Percentiles rank a stretch among this genome's conserved stretches.
Evolutionary conservation across 2,113 vertebrate species (phyloP).

Genomic region (Chloropsis cyanopogon): DNA sequence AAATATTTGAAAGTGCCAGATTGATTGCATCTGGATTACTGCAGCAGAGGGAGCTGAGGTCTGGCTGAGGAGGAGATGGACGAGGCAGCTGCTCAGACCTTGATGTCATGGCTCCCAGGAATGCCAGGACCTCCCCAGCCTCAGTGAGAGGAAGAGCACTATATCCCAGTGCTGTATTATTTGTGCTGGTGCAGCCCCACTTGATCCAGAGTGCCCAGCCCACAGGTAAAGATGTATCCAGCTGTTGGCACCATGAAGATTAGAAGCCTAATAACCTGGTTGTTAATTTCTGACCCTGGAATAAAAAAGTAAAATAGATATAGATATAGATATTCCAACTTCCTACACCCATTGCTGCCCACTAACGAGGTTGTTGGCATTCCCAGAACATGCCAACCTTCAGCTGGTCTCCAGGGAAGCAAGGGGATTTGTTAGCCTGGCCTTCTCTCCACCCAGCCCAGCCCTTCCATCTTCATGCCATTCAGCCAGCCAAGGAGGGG

Average conservation of each 20-base stretch:
- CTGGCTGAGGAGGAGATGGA: neutral
- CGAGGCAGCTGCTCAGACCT: neutral
- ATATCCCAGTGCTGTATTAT: neutral
- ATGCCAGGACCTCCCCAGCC: neutral
- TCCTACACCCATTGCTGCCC: neutral
- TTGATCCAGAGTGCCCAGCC: neutral
- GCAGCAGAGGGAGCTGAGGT: neutral
- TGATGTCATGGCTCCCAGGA: neutral
- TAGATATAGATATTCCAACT: neutral
- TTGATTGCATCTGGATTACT: constrained; percentile 40
- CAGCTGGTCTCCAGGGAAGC: neutral
- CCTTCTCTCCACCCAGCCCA: neutral
- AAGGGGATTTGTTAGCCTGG: neutral
- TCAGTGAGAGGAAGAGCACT: neutral
- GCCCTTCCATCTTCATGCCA: neutral
- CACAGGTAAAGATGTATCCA: neutral
- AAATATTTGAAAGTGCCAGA: constrained; percentile 71
- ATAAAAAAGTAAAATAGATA: neutral
- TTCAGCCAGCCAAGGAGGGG: neutral
- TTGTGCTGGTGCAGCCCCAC: neutral
- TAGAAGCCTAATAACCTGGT: neutral
- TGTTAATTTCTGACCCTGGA: neutral
- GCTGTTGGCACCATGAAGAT: neutral
- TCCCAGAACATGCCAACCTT: neutral
- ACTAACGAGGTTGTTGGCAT: neutral